Evolutionary conservation across 2,113 vertebrate genomes (phyloP).

Genomic region (Blennius ocellaris): DNA sequence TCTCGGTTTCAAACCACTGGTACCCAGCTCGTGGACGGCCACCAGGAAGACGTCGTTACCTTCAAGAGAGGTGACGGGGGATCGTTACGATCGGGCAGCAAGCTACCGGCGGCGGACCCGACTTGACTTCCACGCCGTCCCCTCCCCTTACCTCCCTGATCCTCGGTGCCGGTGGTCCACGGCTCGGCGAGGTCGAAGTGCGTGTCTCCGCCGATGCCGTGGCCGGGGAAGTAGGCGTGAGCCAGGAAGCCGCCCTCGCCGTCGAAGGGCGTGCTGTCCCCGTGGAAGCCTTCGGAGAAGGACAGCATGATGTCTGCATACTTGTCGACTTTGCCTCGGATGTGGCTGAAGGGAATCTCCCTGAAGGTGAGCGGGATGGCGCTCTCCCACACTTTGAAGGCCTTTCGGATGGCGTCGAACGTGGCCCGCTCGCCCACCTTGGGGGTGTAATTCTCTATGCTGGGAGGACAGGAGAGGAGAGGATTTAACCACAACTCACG

Average conservation of each 20-base stretch:
- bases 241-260: conserved; percentile 92
- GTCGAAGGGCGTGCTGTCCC: conserved; percentile 93
- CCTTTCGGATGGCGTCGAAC: conserved; percentile 87
- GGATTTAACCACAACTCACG: neutral
- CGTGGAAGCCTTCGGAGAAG: conserved; percentile 92
- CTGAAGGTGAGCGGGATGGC: conserved; percentile 88
- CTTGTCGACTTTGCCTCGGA: conserved; percentile 85
- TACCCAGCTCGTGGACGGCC: conserved; percentile 91
- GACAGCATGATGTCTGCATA: conserved; percentile 94
- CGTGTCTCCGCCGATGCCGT: conserved; percentile 91
- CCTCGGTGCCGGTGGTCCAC: conserved; percentile 88
- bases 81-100: too few relatives aligned
- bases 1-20: conserved; percentile 93
- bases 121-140: neutral
- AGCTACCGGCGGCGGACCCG: too few relatives aligned
- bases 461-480: conserved; percentile 44
- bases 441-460: conserved; percentile 86
- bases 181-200: conserved; percentile 93
- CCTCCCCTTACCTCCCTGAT: conserved; percentile 86
- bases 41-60: conserved; percentile 93
- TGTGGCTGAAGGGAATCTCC: conserved; percentile 88
- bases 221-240: conserved; percentile 92
- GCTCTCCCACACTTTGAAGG: conserved; percentile 89
- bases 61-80: conserved; percentile 48
- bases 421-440: conserved; percentile 88